Base-by-base conservation (phyloP, 2,888 invertebrate species). In the Rhorus exstirpatorius region DNA sequence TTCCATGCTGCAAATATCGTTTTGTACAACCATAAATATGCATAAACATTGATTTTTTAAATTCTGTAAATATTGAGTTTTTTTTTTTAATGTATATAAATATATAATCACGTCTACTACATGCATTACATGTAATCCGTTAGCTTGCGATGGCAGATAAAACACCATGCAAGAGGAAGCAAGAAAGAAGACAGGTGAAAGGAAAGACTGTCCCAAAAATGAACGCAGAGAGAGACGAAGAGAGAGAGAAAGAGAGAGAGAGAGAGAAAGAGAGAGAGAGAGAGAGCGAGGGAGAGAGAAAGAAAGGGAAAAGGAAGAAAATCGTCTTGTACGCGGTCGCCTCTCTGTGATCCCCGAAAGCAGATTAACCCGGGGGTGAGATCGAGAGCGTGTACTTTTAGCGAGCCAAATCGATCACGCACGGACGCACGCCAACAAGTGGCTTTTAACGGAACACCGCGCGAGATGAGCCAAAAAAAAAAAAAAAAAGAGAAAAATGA, bases 341-440 rank as follows among this genome's bases (percentile, higher is more conserved):
- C 84, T 84, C 82, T 78, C 86, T 86, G 84, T 87, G 90, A 91
- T 91, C 88, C 88, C 87, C 84, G 84, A 90, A 91, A 91, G 91
- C 89, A 90, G 91, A 91, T 91, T 91, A 91, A 86, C 83, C 85
- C 75, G 87, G 88, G 81, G 77, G 77, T 68, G 72, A 81, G 81
- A 81, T 81, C 51, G 35, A 81, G 76, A 81, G 81, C 81, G 67
- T 74, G 86, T 89, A 90, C 87, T 90, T 89, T 88, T 87, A 87
- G 88, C 88, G 87, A 88, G 87, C 87, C 86, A 85, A 89, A 91
- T 91, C 88, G 90, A 89, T 89, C 87, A 91, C 88, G 92, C 90
- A 88, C 90, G 91, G 90, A 87, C 89, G 91, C 88, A 90, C 84
- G 87, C 84, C 86, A 90, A 91, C 92, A 90, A 92, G 91, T 90